These are phyloP conservation scores for Megalops atlanticus DNA, from an alignment of 2,113 vertebrate genomes.

Conservation along the genomic window DNA sequence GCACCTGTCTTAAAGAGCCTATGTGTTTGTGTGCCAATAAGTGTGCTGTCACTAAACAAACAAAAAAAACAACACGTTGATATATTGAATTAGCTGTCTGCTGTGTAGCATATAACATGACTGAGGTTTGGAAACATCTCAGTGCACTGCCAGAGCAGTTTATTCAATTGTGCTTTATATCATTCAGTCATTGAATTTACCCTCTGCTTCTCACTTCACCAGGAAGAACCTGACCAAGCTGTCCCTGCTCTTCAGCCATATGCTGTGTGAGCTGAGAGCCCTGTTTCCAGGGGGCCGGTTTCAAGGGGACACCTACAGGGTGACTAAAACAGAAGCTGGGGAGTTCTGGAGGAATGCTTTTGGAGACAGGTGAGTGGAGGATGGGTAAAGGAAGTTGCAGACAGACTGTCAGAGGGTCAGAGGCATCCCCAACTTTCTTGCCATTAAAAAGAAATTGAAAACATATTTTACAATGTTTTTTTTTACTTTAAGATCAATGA, in stretches of 20 bases:
- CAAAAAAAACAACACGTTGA: neutral
- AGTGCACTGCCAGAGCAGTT: too few species aligned
- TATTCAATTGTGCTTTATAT: too few species aligned
- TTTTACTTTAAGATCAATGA: too few species aligned
- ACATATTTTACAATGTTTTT: too few species aligned
- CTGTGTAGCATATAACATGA: neutral
- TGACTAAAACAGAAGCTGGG: conserved; percentile 67
- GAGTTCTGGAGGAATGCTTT: conserved; percentile 79
- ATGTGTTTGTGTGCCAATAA: neutral
- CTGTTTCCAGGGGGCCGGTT: conserved; percentile 75
- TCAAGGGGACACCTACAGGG: conserved; percentile 71
- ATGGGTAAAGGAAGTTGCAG: neutral
- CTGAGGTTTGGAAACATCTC: too few species aligned
- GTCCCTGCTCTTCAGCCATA: conserved; percentile 85
- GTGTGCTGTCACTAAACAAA: neutral
- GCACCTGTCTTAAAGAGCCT: conserved; percentile 3
- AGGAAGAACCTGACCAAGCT: conserved; percentile 83
- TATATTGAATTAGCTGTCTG: too few species aligned
- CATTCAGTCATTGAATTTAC: neutral
- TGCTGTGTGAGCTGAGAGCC: conserved; percentile 74
- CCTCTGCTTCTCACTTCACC: conserved; percentile 14
- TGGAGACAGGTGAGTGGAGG: conserved; percentile 67
- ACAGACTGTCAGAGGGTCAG: neutral
- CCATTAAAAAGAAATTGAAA: conserved; percentile 5
- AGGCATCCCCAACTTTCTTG: neutral